A percentile compares a stretch with the other conserved stretches of the same genome.
Conservation (phyloP, 2,888 invertebrate genomes). For the Epinotia bilunana region DNA sequence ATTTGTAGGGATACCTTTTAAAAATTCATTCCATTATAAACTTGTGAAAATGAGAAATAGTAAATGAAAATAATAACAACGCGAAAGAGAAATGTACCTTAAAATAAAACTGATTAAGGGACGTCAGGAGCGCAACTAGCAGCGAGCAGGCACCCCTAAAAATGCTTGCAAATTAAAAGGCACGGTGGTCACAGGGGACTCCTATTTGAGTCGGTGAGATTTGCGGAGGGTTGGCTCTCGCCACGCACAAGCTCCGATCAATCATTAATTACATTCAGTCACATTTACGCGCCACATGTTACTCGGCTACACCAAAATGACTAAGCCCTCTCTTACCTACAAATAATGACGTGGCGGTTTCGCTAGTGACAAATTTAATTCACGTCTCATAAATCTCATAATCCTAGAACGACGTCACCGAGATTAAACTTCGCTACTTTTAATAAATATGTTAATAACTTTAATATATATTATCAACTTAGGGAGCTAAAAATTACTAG, state of each 20-base stretch:
- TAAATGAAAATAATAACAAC: background rate
- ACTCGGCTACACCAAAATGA: conserved; percentile 54
- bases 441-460: conserved; percentile 40
- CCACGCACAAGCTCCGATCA: conserved; percentile 75
- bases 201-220: conserved; percentile 75
- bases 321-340: conserved; percentile 53
- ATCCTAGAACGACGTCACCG: conserved; percentile 22
- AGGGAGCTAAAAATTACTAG: background rate
- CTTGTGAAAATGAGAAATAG: background rate
- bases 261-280: conserved; percentile 83
- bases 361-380: conserved; percentile 21
- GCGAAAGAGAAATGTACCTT: conserved; percentile 7
- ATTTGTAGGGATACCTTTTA: no score
- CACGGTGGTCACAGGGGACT: conserved; percentile 72
- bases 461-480: conserved; percentile 5
- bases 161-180: conserved; percentile 83
- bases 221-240: conserved; percentile 72
- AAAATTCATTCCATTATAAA: background rate
- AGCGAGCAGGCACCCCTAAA: conserved; percentile 66
- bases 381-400: conserved; percentile 23
- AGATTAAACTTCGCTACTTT: conserved; percentile 35
- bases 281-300: conserved; percentile 82
- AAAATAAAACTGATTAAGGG: conserved; percentile 29
- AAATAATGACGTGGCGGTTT: conserved; percentile 41
- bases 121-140: conserved; percentile 42